Conservation (phyloP, 2,888 invertebrate species). For the Dione juno region DNA sequence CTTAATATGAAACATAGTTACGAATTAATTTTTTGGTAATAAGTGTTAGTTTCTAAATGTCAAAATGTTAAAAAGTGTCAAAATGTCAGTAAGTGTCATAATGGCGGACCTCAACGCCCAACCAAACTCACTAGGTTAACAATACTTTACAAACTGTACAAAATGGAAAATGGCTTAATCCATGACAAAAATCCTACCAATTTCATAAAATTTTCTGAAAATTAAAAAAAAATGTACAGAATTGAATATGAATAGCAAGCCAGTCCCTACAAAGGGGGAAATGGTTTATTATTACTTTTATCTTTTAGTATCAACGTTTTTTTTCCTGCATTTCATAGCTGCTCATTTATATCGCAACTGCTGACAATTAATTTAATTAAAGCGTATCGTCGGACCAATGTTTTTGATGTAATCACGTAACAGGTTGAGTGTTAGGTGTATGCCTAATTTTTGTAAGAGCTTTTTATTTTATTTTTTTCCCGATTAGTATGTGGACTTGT, state of each 20-base stretch:
- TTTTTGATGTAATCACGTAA: conserved; percentile 70
- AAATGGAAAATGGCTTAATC: too few species aligned
- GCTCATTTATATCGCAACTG: conserved; percentile 80
- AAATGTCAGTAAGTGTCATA: too few species aligned
- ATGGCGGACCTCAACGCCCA: too few species aligned
- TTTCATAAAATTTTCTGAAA: background rate
- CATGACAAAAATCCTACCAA: too few species aligned
- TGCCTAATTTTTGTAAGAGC: conserved; percentile 43
- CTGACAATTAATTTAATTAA: conserved; percentile 81
- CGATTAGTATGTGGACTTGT: too few species aligned
- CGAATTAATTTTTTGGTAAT: too few species aligned
- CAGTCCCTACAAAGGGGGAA: conserved; percentile 63
- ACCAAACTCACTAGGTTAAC: too few species aligned
- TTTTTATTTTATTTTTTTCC: too few species aligned
- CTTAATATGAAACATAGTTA: too few species aligned
- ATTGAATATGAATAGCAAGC: conserved; percentile 49
- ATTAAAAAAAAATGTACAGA: background rate
- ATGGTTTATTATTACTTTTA: conserved; percentile 81
- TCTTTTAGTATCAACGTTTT: conserved; percentile 75
- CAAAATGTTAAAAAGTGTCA: too few species aligned
- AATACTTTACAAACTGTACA: too few species aligned
- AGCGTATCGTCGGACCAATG: conserved; percentile 68
- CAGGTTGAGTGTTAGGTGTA: conserved; percentile 55
- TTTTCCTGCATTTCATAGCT: conserved; percentile 67
- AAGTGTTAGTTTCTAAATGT: too few species aligned